Percentiles rank a stretch among this genome's conserved stretches.
phyloP scores from a whole-genome alignment of 1,140 invertebrate genomes.

The Pectinophora gossypiella region DNA sequence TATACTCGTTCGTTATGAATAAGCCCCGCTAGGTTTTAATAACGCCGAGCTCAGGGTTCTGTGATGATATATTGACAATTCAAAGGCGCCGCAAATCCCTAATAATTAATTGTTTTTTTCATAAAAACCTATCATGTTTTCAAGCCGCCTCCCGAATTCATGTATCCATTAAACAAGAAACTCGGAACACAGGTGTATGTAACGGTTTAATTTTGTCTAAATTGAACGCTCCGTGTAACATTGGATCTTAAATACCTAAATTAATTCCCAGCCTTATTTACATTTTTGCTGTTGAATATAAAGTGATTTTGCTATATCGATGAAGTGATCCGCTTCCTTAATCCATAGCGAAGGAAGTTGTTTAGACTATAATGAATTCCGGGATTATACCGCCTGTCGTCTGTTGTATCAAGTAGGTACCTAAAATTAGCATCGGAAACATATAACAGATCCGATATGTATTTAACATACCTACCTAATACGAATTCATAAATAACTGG shows the following conservation, averaged over 20 bases:
- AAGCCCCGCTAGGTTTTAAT: constrained; percentile 42
- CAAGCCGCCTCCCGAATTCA: neutral
- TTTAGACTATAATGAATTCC: neutral
- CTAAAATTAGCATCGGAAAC: neutral
- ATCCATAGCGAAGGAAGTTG: neutral
- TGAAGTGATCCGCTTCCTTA: neutral
- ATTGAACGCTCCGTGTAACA: constrained; percentile 38
- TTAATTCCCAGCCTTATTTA: constrained; percentile 23
- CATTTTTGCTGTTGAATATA: neutral
- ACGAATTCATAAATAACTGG: neutral
- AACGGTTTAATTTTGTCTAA: constrained; percentile 67
- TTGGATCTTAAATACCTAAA: constrained; percentile 46
- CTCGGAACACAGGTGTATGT: constrained; percentile 47
- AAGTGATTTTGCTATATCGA: neutral
- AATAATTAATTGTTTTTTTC: neutral
- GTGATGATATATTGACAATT: constrained; percentile 28
- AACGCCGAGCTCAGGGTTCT: constrained; percentile 25
- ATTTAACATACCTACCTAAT: neutral
- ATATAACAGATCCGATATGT: neutral
- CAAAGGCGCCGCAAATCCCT: neutral
- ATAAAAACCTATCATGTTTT: neutral
- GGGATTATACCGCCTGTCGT: neutral
- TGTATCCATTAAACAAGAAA: neutral
- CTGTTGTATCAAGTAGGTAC: neutral
- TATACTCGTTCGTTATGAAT: constrained; percentile 54